Evolutionary conservation across 2,797 vertebrate species (phyloP).

Genomic region (Oreonectes daqikongensis): DNA sequence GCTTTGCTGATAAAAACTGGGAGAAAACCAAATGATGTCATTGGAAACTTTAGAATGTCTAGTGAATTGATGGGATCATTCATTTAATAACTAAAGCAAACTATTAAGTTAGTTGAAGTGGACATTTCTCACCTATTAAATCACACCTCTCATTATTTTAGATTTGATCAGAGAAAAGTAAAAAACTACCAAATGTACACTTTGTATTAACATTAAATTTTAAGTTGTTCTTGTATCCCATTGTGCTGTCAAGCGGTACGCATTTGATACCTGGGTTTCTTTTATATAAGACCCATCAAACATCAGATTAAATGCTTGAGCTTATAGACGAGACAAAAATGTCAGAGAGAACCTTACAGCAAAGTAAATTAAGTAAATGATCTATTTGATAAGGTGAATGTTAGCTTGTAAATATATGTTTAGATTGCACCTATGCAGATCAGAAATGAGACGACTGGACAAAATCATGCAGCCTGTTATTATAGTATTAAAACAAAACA

Average conservation of each 20-base stretch:
- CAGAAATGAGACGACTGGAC: not conserved
- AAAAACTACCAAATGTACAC: not conserved
- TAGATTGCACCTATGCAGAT: not conserved
- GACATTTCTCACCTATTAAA: not conserved
- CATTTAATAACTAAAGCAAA: not conserved
- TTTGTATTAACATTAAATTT: not conserved
- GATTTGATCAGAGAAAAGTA: not conserved
- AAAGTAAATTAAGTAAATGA: too few species aligned
- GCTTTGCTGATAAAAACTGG: not conserved
- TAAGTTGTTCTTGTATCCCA: not conserved
- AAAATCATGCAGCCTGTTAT: too few species aligned
- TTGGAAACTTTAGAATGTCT: not conserved
- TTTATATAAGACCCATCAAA: too few species aligned
- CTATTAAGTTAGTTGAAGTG: not conserved
- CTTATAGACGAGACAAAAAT: too few species aligned
- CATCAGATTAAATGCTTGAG: too few species aligned
- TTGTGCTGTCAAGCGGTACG: not conserved
- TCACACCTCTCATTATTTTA: too few species aligned
- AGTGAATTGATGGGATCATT: not conserved
- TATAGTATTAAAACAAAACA: not conserved
- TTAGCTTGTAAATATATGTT: not conserved
- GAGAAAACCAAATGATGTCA: not conserved
- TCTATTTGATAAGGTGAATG: not conserved
- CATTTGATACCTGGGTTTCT: not conserved
- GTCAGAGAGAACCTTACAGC: too few species aligned